Evolutionary conservation across 2,797 vertebrate genomes (phyloP).

Genomic region (Diplodus sargus): DNA sequence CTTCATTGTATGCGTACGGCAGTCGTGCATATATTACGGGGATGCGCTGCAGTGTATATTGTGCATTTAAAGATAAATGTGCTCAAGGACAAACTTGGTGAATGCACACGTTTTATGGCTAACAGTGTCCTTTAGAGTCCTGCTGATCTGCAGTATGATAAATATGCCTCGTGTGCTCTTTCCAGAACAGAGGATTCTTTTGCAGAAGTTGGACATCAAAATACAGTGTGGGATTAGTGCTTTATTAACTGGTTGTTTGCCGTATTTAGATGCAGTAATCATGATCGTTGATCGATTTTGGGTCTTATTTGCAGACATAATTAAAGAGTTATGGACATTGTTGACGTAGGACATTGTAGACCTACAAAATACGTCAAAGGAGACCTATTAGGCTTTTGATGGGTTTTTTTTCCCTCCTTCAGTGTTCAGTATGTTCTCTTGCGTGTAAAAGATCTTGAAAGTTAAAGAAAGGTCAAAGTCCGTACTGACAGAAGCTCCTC

Average conservation of each 20-base stretch:
- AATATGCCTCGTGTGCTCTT: slow-evolving; percentile 44
- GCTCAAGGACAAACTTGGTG: slow-evolving; percentile 16
- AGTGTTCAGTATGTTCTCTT: too few relatives aligned
- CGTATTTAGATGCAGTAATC: slow-evolving; percentile 1
- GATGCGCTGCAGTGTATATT: background rate
- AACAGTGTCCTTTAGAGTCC: slow-evolving; percentile 32
- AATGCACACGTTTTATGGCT: slow-evolving; percentile 16
- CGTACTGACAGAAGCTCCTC: too few relatives aligned
- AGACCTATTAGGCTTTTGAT: too few relatives aligned
- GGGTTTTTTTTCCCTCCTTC: too few relatives aligned
- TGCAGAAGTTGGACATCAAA: slow-evolving; percentile 29
- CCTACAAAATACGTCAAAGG: background rate
- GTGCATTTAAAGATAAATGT: slow-evolving; percentile 36
- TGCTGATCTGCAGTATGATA: slow-evolving; percentile 50
- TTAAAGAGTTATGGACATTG: background rate
- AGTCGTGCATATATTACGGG: slow-evolving; percentile 53
- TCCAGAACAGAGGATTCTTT: slow-evolving; percentile 1
- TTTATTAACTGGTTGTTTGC: slow-evolving; percentile 5
- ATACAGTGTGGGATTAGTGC: background rate
- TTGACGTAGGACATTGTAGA: background rate
- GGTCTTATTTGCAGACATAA: slow-evolving; percentile 3
- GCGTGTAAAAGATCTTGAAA: too few relatives aligned
- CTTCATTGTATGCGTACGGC: slow-evolving; percentile 52
- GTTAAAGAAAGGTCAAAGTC: too few relatives aligned
- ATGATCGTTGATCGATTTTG: background rate